Conservation (phyloP, 2,797 vertebrate genomes). For the Somateria mollissima region DNA sequence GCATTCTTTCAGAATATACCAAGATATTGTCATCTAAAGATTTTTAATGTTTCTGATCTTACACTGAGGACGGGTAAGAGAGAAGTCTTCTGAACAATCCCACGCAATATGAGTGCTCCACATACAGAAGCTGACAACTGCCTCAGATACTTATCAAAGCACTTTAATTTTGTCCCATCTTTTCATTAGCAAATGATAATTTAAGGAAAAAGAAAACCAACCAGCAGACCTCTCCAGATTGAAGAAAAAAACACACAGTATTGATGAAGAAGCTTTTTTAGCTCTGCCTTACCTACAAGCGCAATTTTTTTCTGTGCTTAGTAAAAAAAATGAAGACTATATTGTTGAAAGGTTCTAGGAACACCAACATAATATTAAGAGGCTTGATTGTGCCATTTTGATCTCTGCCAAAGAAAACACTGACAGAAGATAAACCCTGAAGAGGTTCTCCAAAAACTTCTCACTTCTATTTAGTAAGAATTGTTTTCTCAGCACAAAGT, state of each 20-base stretch:
- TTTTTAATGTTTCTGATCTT: not conserved
- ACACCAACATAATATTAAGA: not conserved
- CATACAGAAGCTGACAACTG: not conserved
- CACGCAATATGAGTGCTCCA: not conserved
- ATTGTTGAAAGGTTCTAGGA: not conserved
- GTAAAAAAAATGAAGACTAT: not conserved
- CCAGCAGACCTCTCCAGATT: not conserved
- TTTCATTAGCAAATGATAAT: not conserved
- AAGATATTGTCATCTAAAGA: not conserved
- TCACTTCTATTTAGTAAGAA: not conserved
- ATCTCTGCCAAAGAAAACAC: not conserved
- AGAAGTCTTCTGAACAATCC: accelerated
- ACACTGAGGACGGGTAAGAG: not conserved
- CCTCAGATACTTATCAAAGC: not conserved
- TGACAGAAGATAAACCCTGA: not conserved
- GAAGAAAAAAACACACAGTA: not conserved
- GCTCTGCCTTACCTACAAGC: not conserved
- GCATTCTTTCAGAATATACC: not conserved
- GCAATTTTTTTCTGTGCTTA: not conserved
- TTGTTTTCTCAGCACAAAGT: not conserved
- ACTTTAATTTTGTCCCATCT: not conserved
- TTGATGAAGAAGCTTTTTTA: not conserved
- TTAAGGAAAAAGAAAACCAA: not conserved
- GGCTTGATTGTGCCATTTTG: not conserved
- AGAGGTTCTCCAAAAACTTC: not conserved